Conservation (phyloP, 2,113 vertebrate species). For the Rhinolophus sinicus region DNA sequence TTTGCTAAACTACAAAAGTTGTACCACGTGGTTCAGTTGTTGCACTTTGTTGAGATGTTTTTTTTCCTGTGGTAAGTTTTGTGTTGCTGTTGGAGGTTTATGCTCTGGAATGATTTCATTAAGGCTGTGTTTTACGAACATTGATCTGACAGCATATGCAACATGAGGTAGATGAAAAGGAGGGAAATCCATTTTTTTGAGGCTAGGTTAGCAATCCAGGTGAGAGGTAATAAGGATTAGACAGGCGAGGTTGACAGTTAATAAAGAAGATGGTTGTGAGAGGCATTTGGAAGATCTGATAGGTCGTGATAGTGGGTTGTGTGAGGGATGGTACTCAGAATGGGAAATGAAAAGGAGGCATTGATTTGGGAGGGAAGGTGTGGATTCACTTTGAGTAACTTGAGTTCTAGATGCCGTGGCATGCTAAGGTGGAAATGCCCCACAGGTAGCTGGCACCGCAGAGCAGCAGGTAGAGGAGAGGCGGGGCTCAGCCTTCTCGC, state of each 20-base stretch:
- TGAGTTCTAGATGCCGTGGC: neutral
- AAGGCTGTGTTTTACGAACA: neutral
- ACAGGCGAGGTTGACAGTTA: neutral
- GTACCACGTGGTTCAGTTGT: constrained; percentile 15
- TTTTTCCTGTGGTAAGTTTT: neutral
- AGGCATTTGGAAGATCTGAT: neutral
- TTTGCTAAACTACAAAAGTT: neutral
- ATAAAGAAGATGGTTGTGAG: neutral
- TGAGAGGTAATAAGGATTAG: neutral
- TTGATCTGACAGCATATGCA: neutral
- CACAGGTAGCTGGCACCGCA: neutral
- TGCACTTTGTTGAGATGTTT: neutral
- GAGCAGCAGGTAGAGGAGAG: neutral
- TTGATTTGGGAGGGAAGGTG: neutral
- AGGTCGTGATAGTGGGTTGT: neutral
- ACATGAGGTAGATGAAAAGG: neutral
- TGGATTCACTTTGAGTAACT: constrained; percentile 16
- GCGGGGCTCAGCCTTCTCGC: neutral
- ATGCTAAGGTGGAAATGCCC: neutral
- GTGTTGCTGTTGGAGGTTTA: neutral
- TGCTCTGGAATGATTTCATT: constrained; percentile 9
- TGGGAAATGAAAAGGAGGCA: constrained; percentile 6
- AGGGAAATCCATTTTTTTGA: neutral
- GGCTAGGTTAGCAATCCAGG: neutral
- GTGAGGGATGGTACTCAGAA: neutral